These are phyloP conservation scores for Diploscapter pachys DNA, from an alignment of 1,140 invertebrate genomes.

Conservation along the genomic window DNA sequence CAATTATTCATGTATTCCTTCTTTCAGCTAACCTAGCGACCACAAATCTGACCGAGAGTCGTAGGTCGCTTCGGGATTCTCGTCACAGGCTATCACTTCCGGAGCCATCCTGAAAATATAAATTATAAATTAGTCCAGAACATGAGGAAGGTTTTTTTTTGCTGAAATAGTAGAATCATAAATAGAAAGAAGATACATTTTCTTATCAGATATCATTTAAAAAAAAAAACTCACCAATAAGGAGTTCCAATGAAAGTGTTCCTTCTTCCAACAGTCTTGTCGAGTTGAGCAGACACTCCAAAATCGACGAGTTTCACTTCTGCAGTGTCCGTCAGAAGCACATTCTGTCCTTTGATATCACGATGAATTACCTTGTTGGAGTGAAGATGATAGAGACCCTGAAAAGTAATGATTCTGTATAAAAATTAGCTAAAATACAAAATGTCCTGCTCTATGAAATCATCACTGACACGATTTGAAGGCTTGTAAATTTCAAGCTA, in stretches of 20 bases:
- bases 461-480: too few relatives aligned
- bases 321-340: conserved; percentile 95
- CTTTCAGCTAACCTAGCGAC: conserved; percentile 71
- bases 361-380: conserved; percentile 96
- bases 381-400: conserved; percentile 94
- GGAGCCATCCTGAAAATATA: conserved; percentile 67
- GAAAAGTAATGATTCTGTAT: conserved; percentile 25
- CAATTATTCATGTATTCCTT: background rate
- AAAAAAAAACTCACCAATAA: conserved; percentile 72
- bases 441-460: too few relatives aligned
- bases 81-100: conserved; percentile 98
- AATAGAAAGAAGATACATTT: conserved; percentile 13
- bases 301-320: conserved; percentile 99
- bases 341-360: conserved; percentile 99
- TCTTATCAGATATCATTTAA: conserved; percentile 19
- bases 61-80: conserved; percentile 98
- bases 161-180: background rate
- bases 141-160: too few relatives aligned
- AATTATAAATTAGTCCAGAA: background rate
- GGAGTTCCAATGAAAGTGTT: conserved; percentile 99
- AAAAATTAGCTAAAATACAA: too few relatives aligned
- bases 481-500: too few relatives aligned
- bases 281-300: conserved; percentile 97
- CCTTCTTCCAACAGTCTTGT: conserved; percentile 92
- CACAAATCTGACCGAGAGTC: conserved; percentile 97